A percentile compares a stretch with the other conserved stretches of the same genome.
Conservation (phyloP, 2,888 invertebrate species). For the Zaprionus bogoriensis region DNA sequence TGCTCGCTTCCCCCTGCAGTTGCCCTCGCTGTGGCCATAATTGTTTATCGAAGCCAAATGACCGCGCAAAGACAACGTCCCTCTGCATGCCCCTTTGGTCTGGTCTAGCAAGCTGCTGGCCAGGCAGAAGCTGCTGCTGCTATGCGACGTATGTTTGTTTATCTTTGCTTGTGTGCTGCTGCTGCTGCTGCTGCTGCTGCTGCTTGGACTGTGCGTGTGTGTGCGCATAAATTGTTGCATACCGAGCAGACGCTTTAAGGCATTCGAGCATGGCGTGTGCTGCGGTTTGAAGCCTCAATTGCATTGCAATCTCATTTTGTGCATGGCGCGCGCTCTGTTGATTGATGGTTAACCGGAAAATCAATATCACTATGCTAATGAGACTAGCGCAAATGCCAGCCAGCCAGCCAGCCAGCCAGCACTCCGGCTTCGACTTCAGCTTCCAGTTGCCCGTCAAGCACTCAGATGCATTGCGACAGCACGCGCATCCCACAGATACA, state of each 20-base stretch:
- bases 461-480: not conserved
- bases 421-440: no score
- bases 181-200: not conserved
- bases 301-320: slow-evolving; percentile 74
- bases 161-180: slow-evolving; percentile 1
- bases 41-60: slow-evolving; percentile 69
- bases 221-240: slow-evolving; percentile 70
- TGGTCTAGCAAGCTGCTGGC: not conserved
- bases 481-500: not conserved
- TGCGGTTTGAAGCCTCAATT: slow-evolving; percentile 75
- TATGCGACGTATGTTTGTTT: slow-evolving; percentile 21
- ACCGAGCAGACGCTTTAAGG: slow-evolving; percentile 70
- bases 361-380: slow-evolving; percentile 76
- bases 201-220: slow-evolving; percentile 8
- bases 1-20: not conserved
- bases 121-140: slow-evolving; percentile 2
- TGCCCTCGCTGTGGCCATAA: slow-evolving; percentile 43
- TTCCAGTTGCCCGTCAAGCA: not conserved
- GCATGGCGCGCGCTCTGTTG: slow-evolving; percentile 70
- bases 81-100: not conserved
- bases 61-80: slow-evolving; percentile 58
- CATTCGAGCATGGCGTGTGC: slow-evolving; percentile 71
- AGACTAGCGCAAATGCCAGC: slow-evolving; percentile 50
- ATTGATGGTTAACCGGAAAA: slow-evolving; percentile 76
- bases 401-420: not conserved